Base-by-base conservation (phyloP, 2,888 invertebrate species). In the Drosophila melanosoma region DNA sequence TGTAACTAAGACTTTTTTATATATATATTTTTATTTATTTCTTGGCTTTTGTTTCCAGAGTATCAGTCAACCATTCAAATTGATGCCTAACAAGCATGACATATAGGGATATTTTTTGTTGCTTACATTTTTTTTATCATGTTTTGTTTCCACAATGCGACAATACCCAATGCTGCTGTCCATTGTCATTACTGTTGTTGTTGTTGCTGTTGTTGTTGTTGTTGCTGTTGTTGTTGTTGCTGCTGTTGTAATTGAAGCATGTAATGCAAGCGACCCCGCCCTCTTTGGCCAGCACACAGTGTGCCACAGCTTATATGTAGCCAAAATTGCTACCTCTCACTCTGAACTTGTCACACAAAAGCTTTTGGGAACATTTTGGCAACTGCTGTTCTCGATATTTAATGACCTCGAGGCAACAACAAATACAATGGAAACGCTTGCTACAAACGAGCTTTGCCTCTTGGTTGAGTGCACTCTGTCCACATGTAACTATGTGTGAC, bases 381-480 rank as follows among this genome's bases (percentile, higher is more conserved):
- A 84, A 87, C 85, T 85, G 89, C 87, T 87, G 89, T 90, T 87
- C 81, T 88, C 90, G 87, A 90, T 90, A 87, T 87, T 86, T 87
- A 90, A 87, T 87, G 90, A 87, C 90, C 87, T 90, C 87, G 82
- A 87, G 87, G 89, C 87, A 86, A 76, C 83, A 77, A 76, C 83
- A 80, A 82, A 67, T 59, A 73, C 67, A 65, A 59, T 36, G 57
- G n/a, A 61, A 54, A 70, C 63, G 68, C 68, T 67, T 23, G n/a
- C 67, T 45, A 59, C 58, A 71, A 83, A 74, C 63, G 86, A 81
- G 82, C 77, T 74, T 75, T 74, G 82, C 51, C 78, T 71, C 68
- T 75, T 81, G 85, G 87, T 84, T 86, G 85, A 86, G 87, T 89
- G 85, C 85, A 89, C 87, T 86, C 84, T 80, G 85, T 79, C 64